phyloP scores from a whole-genome alignment of 2,888 invertebrate species.

The Diabrotica balteata region DNA sequence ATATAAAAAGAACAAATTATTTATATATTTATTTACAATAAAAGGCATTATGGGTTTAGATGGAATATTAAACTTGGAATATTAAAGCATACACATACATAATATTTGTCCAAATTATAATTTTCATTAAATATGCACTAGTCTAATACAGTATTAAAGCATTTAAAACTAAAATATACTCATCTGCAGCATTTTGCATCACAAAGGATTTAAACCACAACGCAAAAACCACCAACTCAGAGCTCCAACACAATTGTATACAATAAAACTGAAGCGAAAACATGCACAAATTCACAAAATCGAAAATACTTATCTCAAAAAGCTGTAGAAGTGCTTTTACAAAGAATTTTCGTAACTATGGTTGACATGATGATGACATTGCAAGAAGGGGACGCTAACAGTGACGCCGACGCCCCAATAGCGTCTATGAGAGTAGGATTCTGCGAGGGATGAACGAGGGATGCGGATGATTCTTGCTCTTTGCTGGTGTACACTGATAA shows the following conservation, averaged over 20 bases:
- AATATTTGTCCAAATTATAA: too few species aligned
- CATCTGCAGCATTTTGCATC: too few species aligned
- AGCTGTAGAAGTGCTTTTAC: constrained; percentile 39
- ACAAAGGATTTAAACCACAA: not conserved
- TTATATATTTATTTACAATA: too few species aligned
- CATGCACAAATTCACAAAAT: constrained; percentile 26
- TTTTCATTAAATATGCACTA: too few species aligned
- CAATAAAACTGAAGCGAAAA: not conserved
- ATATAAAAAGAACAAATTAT: too few species aligned
- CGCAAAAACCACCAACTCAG: not conserved
- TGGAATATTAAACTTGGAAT: too few species aligned
- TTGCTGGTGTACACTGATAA: constrained; percentile 26
- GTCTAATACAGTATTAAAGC: too few species aligned
- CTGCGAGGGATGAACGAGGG: constrained; percentile 53
- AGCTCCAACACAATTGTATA: too few species aligned
- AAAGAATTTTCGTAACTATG: constrained; percentile 47
- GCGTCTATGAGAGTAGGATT: constrained; percentile 57
- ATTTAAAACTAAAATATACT: too few species aligned
- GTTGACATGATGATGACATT: constrained; percentile 55
- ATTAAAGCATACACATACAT: too few species aligned
- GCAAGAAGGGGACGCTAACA: constrained; percentile 42
- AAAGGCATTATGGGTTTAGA: too few species aligned
- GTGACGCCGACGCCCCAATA: constrained; percentile 59
- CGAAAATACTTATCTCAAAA: constrained; percentile 41
- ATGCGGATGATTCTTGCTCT: constrained; percentile 46